Evolutionary conservation across 2,797 vertebrate species (phyloP), one percentile per base, ranked within the genome.

Genomic region (Ataeniobius toweri): DNA sequence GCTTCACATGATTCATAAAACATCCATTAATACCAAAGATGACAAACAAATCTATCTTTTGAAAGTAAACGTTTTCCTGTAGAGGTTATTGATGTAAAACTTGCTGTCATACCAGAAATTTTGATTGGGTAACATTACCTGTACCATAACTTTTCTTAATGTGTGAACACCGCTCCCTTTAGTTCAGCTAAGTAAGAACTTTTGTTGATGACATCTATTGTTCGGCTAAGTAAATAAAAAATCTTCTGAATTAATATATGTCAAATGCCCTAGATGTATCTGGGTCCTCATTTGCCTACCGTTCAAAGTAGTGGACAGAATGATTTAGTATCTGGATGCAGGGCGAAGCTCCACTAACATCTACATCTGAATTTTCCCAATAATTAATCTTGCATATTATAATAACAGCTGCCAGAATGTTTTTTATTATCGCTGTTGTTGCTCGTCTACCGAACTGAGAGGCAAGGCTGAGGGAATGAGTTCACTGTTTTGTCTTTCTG

Each of bases 301-400:
- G 56, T 79, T 83, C 75, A 77, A n/a, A 78, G 44, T 55, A 58
- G 59, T 76, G 81, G 48, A 76, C 74, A 69, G 75, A 36, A 28
- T 65, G 26, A 81, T 86, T 76, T 84, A 50, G 18, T 39, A 63
- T 28, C 51, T 75, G 50, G 48, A 79, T 50, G 18, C 14, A 69
- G 51, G 53, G 46, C 1, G 4, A 12, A 70, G 79, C n/a, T 75
- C 28, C 48, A 71, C 39, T 80, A 73, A 83, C 65, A 80, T 51
- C 67, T 77, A 20, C 41, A 74, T 73, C n/a, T 63, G 73, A 83
- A 76, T 68, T 61, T 63, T 74, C 51, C 24, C 48, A 71, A 65
- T 70, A 78, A 77, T 67, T 79, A 76, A 46, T 24, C 31, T 82
- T 72, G 75, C 31, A 55, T 31, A 18, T 72, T 46, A 53, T 24